Conservation (phyloP, 2,113 vertebrate genomes). For the Hippocampus abdominalis region DNA sequence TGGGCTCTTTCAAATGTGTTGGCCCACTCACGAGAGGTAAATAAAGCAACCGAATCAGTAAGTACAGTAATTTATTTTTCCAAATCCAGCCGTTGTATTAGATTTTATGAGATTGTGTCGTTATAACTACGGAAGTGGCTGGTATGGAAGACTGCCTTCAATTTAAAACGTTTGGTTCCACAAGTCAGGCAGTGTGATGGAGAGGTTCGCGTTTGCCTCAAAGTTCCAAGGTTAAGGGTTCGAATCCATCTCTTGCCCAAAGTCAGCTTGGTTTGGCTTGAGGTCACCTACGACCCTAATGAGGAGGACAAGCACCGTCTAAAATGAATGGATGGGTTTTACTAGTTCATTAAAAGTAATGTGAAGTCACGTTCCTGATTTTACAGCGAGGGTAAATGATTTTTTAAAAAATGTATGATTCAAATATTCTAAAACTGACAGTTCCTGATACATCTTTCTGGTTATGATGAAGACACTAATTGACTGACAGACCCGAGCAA, state of each 20-base stretch:
- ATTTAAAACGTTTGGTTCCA: neutral
- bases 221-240: too few relatives aligned
- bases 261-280: neutral
- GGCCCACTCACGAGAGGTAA: neutral
- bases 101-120: too few relatives aligned
- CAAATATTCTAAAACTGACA: neutral
- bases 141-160: neutral
- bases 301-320: neutral
- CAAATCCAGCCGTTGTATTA: too few relatives aligned
- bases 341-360: neutral
- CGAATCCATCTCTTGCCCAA: neutral
- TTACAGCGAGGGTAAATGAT: neutral
- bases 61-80: too few relatives aligned
- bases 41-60: neutral
- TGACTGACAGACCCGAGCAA: slow-evolving; percentile 4
- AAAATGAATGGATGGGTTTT: neutral
- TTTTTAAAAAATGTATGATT: too few relatives aligned
- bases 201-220: too few relatives aligned
- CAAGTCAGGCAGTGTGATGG: too few relatives aligned
- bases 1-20: neutral
- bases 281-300: neutral
- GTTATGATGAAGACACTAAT: neutral
- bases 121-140: too few relatives aligned
- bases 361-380: neutral
- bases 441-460: neutral